Evolutionary conservation across 2,113 vertebrate species (phyloP).

Genomic region (Origma solitaria): DNA sequence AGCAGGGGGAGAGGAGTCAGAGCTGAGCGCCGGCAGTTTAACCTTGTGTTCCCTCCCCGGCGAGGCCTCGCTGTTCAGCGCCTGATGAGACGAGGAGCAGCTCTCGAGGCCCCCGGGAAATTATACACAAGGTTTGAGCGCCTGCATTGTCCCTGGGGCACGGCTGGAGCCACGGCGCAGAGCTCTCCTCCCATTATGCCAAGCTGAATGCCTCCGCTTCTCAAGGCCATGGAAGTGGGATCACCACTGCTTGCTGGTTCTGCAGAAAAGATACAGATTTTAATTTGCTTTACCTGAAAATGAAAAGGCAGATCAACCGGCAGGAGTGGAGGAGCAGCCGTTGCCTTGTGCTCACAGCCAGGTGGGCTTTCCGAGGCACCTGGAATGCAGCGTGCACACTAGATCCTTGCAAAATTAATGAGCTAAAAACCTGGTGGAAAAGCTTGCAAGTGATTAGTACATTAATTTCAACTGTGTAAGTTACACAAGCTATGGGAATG

Average conservation of each 20-base stretch:
- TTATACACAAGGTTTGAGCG: not conserved
- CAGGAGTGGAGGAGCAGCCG: not conserved
- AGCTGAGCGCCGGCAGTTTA: not conserved
- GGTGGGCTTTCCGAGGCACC: not conserved
- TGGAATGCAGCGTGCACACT: rapidly evolving
- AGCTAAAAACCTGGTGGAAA: not conserved
- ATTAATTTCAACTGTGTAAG: rapidly evolving
- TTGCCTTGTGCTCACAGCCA: not conserved
- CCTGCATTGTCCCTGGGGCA: not conserved
- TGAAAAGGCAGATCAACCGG: not conserved
- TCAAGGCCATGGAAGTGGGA: conserved; percentile 22
- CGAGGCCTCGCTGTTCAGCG: not conserved
- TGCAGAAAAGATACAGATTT: not conserved
- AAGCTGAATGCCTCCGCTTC: conserved; percentile 1
- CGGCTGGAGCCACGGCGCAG: not conserved
- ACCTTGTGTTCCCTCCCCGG: conserved; percentile 34
- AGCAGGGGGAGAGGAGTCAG: not conserved
- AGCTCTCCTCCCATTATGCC: not conserved
- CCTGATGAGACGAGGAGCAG: not conserved
- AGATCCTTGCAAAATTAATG: not conserved
- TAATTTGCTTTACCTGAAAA: conserved; percentile 1
- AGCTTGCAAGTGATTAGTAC: not conserved
- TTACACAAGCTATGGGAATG: not conserved
- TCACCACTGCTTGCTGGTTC: not conserved
- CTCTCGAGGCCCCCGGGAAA: conserved; percentile 9